Percentiles rank a stretch among this genome's conserved stretches.
Conservation (phyloP, 2,113 vertebrate genomes). For the Dasypus novemcinctus region DNA sequence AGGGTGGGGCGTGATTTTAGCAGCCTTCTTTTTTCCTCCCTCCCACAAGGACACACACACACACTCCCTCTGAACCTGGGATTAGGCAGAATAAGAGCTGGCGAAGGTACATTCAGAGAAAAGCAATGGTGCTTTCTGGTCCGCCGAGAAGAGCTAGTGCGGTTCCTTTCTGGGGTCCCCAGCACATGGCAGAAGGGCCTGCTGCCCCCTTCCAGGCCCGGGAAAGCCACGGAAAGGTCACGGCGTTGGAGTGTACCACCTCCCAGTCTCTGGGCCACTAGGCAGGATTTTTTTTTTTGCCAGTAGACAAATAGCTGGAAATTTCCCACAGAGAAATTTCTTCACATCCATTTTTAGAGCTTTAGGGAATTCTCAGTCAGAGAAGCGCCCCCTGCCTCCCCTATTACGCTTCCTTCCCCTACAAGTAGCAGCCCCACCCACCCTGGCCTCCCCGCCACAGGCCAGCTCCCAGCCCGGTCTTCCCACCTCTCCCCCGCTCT, state of each 20-base stretch:
- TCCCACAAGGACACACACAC: not conserved
- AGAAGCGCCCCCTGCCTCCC: not conserved
- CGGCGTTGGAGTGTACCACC: not conserved
- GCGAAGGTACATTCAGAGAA: not conserved
- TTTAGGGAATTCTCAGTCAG: not conserved
- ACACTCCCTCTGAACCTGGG: not conserved
- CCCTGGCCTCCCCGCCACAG: accelerated
- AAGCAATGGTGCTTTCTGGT: not conserved
- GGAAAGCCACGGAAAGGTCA: not conserved
- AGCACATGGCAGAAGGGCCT: not conserved
- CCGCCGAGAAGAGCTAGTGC: not conserved
- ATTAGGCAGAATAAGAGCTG: not conserved
- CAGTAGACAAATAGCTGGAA: not conserved
- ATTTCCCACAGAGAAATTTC: not conserved
- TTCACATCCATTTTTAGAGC: not conserved
- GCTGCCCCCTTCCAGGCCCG: accelerated
- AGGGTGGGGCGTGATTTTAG: accelerated
- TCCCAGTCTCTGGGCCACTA: not conserved
- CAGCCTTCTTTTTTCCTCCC: not conserved
- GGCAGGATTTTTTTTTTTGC: not conserved
- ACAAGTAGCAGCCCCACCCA: no score
- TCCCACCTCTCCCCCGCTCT: no score
- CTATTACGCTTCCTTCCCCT: not conserved
- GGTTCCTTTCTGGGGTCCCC: not conserved
- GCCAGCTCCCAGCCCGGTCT: no score